These are phyloP conservation scores for Ceuthmochares aereus DNA, from an alignment of 2,113 vertebrate genomes.

Conservation along the genomic window DNA sequence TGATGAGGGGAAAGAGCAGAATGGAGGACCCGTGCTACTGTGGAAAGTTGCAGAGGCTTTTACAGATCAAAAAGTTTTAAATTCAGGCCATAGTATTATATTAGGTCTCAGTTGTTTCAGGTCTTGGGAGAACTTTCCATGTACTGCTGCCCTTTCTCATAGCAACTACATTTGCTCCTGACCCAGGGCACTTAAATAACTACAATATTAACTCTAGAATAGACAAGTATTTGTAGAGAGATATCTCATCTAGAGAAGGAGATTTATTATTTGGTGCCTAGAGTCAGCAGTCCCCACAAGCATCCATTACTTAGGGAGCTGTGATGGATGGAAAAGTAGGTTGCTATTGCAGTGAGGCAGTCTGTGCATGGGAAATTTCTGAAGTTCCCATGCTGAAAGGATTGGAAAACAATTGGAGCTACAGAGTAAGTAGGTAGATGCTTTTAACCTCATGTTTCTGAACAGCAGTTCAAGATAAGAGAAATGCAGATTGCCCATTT, in stretches of 20 bases:
- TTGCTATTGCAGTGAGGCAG: neutral
- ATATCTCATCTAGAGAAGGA: neutral
- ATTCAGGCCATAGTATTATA: neutral
- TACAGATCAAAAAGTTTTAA: neutral
- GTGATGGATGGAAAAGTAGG: neutral
- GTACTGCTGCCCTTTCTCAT: neutral
- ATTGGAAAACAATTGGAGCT: neutral
- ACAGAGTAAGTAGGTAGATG: neutral
- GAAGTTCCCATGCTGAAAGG: neutral
- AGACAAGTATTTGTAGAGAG: neutral
- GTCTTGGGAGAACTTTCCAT: neutral
- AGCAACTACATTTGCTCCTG: neutral
- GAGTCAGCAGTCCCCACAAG: neutral
- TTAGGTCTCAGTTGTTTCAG: neutral
- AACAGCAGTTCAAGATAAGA: neutral
- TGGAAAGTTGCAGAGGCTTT: neutral
- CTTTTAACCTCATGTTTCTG: neutral
- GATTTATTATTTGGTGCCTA: neutral
- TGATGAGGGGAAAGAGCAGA: neutral
- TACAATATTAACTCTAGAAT: neutral
- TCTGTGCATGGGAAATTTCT: neutral
- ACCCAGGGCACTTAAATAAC: neutral
- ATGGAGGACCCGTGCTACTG: neutral
- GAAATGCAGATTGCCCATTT: neutral
- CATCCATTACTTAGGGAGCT: neutral